Evolutionary conservation across 2,888 invertebrate species (phyloP), one percentile per base, ranked within the genome.

Genomic region (Syrista parreyssii): DNA sequence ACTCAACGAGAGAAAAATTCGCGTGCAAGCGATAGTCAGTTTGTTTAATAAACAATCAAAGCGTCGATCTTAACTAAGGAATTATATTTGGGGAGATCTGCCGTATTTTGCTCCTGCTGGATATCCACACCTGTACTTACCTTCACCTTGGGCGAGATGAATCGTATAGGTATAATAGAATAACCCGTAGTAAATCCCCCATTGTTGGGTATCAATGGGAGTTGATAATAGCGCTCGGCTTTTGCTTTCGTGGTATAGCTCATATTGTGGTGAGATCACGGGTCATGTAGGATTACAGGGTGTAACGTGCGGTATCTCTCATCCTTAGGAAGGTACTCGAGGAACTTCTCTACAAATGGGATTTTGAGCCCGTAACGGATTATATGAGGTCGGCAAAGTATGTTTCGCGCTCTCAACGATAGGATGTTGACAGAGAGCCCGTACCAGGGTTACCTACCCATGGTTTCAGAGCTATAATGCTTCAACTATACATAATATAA

Each of bases 51-150:
- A 15, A 40, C 15, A 40, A 40, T 15, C 6, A 15, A 40, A 40
- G 1, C 15, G 40, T 15, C 6, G 40, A 40, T 40, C 23, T 15
- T 40, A 40, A 23, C 15, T 6, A 40, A 6, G 40, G 15, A 40
- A 40, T 1, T 15, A 23, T 0, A 23, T 40, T 40, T 40, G 40
- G 40, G 40, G 15, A 40, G 40, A 74, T 75, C 73, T 73, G 73
- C 76, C 77, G 82, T 86, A 86, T 88, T 89, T 88, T 88, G 86
- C 88, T 88, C 82, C 88, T 89, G 82, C 83, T 77, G 83, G 87
- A 86, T 87, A 86, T 81, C 86, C 86, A 89, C 90, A 90, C 90
- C 90, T 90, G 90, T 89, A 84, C 87, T 89, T 88, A 90, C 89
- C 89, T 90, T 89, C 87, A 83, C 84, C 85, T 84, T 82, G 82